phyloP scores from a whole-genome alignment of 2,113 vertebrate species.

The Illadopsis cleaveri region DNA sequence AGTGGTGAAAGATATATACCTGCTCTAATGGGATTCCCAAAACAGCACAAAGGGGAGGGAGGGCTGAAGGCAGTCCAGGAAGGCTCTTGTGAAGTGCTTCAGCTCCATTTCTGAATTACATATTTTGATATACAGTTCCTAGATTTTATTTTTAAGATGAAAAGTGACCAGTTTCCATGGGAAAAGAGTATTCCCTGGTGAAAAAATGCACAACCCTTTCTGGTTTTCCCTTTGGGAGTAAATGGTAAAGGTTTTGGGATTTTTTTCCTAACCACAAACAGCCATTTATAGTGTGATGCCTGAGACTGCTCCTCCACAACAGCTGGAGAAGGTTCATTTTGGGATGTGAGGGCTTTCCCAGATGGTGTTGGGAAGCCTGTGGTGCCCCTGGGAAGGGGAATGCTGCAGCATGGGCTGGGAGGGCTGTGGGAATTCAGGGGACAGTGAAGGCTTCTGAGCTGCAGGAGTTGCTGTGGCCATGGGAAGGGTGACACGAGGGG shows the following conservation, averaged over 20 bases:
- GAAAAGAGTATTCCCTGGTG: background rate
- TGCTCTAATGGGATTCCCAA: background rate
- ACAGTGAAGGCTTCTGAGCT: background rate
- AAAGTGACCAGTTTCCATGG: background rate
- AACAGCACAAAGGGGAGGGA: background rate
- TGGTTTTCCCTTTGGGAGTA: background rate
- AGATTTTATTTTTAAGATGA: background rate
- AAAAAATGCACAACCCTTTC: background rate
- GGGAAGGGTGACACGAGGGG: background rate
- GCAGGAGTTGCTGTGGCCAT: background rate
- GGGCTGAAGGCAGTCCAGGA: background rate
- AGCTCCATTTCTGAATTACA: background rate
- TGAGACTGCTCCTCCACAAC: background rate
- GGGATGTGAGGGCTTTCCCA: background rate
- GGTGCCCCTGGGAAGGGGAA: background rate
- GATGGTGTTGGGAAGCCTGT: background rate
- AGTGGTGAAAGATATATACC: background rate
- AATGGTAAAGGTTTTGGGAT: background rate
- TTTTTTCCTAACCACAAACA: background rate
- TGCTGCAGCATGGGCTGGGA: background rate
- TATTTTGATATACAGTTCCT: background rate
- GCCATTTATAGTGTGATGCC: background rate
- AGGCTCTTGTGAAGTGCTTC: background rate
- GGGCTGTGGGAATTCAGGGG: background rate
- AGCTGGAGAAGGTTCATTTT: background rate